These are phyloP conservation scores for Euwallacea fornicatus DNA, from an alignment of 1,140 invertebrate genomes.

Conservation along the genomic window DNA sequence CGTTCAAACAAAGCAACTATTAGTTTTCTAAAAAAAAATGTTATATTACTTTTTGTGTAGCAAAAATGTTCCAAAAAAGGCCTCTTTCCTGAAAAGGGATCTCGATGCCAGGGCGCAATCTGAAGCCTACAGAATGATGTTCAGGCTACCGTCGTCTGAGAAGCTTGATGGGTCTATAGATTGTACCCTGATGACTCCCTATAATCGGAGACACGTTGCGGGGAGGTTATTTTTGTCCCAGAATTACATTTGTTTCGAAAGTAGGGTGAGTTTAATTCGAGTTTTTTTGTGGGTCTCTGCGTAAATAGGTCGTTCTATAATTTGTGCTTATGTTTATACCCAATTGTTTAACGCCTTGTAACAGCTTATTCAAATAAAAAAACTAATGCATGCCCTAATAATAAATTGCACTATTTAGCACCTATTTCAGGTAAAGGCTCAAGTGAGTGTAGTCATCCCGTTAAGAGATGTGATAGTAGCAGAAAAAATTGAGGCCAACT, in stretches of 20 bases:
- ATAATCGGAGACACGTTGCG: slow-evolving; percentile 85
- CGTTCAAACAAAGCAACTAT: too few relatives aligned
- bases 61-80: slow-evolving; percentile 83
- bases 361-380: too few relatives aligned
- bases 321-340: too few relatives aligned
- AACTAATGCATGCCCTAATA: not conserved
- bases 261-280: slow-evolving; percentile 68
- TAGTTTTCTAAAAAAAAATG: slow-evolving; percentile 7
- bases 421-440: slow-evolving; percentile 69
- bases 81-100: slow-evolving; percentile 89
- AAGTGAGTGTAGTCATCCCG: slow-evolving; percentile 88
- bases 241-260: slow-evolving; percentile 96
- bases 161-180: slow-evolving; percentile 92
- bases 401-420: slow-evolving; percentile 14
- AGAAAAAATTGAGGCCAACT: slow-evolving; percentile 72
- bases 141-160: slow-evolving; percentile 83
- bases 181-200: slow-evolving; percentile 92
- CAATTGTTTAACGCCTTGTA: too few relatives aligned
- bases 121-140: slow-evolving; percentile 79
- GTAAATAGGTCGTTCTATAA: too few relatives aligned
- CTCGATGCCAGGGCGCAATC: slow-evolving; percentile 92
- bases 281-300: not conserved
- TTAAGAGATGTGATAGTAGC: slow-evolving; percentile 75
- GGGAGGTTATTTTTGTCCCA: slow-evolving; percentile 92
- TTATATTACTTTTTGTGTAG: slow-evolving; percentile 50